Evolutionary conservation across 2,888 invertebrate species (phyloP).

Genomic region (Stenodema calcarata): DNA sequence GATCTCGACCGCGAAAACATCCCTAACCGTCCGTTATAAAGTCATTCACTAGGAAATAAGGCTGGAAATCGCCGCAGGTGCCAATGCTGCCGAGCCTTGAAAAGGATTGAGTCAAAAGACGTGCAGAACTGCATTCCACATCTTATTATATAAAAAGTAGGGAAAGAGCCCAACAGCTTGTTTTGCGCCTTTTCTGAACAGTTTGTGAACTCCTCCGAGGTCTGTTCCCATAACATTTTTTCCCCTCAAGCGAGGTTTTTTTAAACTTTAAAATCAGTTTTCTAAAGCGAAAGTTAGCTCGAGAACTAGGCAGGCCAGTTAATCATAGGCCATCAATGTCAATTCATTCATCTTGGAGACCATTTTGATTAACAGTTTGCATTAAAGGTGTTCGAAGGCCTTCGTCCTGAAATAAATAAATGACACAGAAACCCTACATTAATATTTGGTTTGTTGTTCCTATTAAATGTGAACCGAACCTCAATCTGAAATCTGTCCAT

Average conservation of each 20-base stretch:
- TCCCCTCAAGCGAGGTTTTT: neutral
- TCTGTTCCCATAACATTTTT: neutral
- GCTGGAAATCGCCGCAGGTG: neutral
- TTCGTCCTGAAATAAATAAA: no score
- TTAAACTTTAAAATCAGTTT: neutral
- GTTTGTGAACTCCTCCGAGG: neutral
- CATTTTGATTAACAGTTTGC: neutral
- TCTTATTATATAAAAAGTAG: neutral
- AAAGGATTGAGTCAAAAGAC: neutral
- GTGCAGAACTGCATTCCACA: neutral
- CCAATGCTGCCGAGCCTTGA: neutral
- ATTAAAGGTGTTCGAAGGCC: no score
- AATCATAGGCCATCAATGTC: neutral
- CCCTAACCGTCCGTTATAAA: neutral
- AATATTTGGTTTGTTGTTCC: no score
- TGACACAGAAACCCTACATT: no score
- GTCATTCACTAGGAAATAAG: neutral
- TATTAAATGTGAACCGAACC: no score
- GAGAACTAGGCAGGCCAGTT: neutral
- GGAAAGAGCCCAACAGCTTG: neutral
- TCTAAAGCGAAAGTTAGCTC: neutral
- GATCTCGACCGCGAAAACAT: neutral
- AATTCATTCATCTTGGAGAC: neutral
- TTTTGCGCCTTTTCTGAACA: neutral
- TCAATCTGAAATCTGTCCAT: no score